Conservation (phyloP, 30 jellyfish, hydroid and myxozoan genomes). For the Nemopilema nomurai region DNA sequence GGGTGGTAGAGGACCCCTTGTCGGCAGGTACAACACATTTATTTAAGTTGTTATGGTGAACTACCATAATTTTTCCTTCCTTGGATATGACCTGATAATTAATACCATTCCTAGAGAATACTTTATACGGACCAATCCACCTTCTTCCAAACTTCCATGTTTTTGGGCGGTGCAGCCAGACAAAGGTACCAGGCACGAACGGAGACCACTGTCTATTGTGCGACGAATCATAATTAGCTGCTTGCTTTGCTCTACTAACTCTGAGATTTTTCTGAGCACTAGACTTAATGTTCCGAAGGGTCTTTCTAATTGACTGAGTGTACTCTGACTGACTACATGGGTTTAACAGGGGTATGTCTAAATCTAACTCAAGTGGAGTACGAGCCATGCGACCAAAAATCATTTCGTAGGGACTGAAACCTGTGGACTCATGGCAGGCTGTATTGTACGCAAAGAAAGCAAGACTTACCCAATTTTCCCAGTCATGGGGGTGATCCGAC, state of each 20-base stretch:
- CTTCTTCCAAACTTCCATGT: constrained; percentile 41
- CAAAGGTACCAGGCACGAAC: constrained; percentile 20
- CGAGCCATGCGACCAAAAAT: constrained; percentile 16
- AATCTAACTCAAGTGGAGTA: constrained; percentile 11
- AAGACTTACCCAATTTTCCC: constrained; percentile 10
- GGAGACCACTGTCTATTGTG: constrained; percentile 22
- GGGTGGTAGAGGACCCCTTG: constrained; percentile 15
- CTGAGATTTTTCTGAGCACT: constrained; percentile 3
- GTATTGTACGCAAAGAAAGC: constrained; percentile 3
- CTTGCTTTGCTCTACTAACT: constrained; percentile 4
- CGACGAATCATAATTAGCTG: constrained; percentile 1
- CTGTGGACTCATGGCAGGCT: constrained; percentile 1
- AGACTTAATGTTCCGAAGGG: not conserved
- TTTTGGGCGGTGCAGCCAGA: constrained; percentile 27
- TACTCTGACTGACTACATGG: constrained; percentile 33
- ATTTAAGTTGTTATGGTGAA: constrained; percentile 40
- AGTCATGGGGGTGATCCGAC: constrained; percentile 11
- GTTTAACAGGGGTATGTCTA: constrained; percentile 15
- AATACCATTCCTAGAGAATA: constrained; percentile 25
- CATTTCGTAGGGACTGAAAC: constrained; percentile 15
- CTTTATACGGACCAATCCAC: constrained; percentile 27
- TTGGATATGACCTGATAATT: constrained; percentile 15
- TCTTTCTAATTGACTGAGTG: constrained; percentile 27
- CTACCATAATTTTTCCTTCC: constrained; percentile 18
- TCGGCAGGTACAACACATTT: constrained; percentile 5